These are phyloP conservation scores for Chloroceryle aenea DNA, from an alignment of 2,113 vertebrate species.

Conservation along the genomic window DNA sequence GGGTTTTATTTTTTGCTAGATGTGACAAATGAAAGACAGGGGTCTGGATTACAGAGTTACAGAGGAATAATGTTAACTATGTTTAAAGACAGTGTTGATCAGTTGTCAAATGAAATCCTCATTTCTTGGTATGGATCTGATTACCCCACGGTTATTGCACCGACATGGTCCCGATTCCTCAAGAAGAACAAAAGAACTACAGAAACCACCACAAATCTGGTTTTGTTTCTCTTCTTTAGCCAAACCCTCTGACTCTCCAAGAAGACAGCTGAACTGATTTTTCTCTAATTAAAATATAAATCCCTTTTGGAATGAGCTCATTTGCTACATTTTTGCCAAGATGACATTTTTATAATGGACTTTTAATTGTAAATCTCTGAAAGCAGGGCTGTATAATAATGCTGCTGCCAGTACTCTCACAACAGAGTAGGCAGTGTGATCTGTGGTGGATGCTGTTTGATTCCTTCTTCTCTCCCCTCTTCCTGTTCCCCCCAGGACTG, in stretches of 20 bases:
- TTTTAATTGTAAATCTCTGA: conserved; percentile 41
- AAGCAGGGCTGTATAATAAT: not conserved
- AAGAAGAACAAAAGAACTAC: conserved; percentile 55
- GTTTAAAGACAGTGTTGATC: conserved; percentile 2
- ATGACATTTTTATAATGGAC: conserved; percentile 10
- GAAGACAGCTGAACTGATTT: conserved; percentile 35
- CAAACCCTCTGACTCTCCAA: conserved; percentile 18
- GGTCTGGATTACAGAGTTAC: not conserved
- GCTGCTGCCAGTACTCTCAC: not conserved
- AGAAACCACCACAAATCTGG: conserved; percentile 55
- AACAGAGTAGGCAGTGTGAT: not conserved
- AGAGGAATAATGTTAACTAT: not conserved
- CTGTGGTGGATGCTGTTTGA: not conserved
- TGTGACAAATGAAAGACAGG: not conserved
- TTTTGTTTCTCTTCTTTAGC: conserved; percentile 52
- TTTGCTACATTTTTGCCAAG: conserved; percentile 24
- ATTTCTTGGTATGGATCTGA: not conserved
- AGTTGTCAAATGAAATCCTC: not conserved
- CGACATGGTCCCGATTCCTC: conserved; percentile 16
- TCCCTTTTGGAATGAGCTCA: not conserved
- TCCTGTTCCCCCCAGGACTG: not conserved
- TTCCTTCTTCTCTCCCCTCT: not conserved
- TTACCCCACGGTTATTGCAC: conserved; percentile 13
- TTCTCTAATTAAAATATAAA: conserved; percentile 60
- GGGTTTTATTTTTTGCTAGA: not conserved